A percentile compares a stretch with the other conserved stretches of the same genome.
Conservation (phyloP, 2,888 invertebrate genomes). For the Melolontha melolontha region DNA sequence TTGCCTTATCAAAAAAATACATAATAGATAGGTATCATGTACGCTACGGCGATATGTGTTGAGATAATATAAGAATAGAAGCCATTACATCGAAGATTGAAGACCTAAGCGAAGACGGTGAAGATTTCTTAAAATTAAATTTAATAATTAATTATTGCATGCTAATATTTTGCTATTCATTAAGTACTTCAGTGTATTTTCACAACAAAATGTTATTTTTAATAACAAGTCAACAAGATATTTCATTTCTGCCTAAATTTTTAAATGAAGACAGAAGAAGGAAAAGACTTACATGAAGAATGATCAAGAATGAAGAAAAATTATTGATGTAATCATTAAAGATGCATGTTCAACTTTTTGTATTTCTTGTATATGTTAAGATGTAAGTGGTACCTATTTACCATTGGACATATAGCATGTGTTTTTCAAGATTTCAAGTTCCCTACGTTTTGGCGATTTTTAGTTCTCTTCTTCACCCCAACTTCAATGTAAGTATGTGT, state of each 20-base stretch:
- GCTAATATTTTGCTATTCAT: background rate
- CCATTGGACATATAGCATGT: conserved; percentile 16
- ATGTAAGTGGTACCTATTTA: background rate
- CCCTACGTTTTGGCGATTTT: conserved; percentile 6
- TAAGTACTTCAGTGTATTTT: conserved; percentile 8
- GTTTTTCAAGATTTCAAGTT: conserved; percentile 25
- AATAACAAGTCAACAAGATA: too few relatives aligned
- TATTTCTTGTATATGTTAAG: conserved; percentile 12
- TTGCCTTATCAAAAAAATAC: too few relatives aligned
- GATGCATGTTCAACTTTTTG: background rate
- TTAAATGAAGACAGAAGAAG: too few relatives aligned
- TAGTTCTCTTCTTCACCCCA: background rate
- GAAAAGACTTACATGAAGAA: background rate
- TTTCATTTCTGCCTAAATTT: too few relatives aligned
- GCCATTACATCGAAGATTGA: conserved; percentile 29
- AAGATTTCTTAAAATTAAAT: conserved; percentile 10
- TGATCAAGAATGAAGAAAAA: too few relatives aligned
- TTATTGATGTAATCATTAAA: too few relatives aligned
- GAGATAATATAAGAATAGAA: conserved; percentile 1
- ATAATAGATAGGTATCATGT: too few relatives aligned
- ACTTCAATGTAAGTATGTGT: conserved; percentile 12
- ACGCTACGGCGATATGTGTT: conserved; percentile 2
- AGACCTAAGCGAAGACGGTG: conserved; percentile 13
- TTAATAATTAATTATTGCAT: conserved; percentile 15
- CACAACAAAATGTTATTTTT: too few relatives aligned